Evolutionary conservation across 2,888 invertebrate genomes (phyloP), one percentile per base, ranked within the genome.

Genomic region (Atethmia centrago): DNA sequence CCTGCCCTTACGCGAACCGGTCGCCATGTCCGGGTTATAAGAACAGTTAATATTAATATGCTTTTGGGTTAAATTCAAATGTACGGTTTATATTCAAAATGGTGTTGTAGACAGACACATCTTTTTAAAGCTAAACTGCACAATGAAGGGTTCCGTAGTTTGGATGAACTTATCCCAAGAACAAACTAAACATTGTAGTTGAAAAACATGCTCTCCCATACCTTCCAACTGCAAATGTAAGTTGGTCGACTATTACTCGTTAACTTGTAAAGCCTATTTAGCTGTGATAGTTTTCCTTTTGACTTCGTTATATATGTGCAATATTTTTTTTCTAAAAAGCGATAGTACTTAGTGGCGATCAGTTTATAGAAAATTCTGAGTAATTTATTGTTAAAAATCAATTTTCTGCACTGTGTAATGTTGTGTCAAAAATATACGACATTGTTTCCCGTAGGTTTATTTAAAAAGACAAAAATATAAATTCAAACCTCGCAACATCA

Each of bases 41-140:
- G 28, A 45, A 71, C 75, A 76, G 76, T 85, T 76, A 64, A 61
- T 66, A 77, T 85, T 84, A 85, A 73, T 84, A 84, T 85, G 84
- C 70, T 85, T 85, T 69, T 85, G 25, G 85, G 82, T 85, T 84
- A 47, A 59, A 75, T 83, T 71, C 51, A 61, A 69, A 71, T 79
- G 51, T 47, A 47, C 59, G 42, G 68, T 63, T 72, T 65, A 42
- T 79, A 61, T 61, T 61, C 3, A 49, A 51, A 58, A 51, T n/a
- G 3, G 10, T 56, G 16, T 63, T 12, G 28, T 64, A 5, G 9
- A 25, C 31, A 5, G 7, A 21, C 12, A 47, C 19, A 2, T 21
- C 10, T 36, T 58, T 31, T 28, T n/a, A 3, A n/a, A n/a, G 12
- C 19, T 12, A 31, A 40, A 14, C 3, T 8, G 16, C 16, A 21